Evolutionary conservation across 2,113 vertebrate species (phyloP).

Genomic region (Epinephelus cyanopodus): DNA sequence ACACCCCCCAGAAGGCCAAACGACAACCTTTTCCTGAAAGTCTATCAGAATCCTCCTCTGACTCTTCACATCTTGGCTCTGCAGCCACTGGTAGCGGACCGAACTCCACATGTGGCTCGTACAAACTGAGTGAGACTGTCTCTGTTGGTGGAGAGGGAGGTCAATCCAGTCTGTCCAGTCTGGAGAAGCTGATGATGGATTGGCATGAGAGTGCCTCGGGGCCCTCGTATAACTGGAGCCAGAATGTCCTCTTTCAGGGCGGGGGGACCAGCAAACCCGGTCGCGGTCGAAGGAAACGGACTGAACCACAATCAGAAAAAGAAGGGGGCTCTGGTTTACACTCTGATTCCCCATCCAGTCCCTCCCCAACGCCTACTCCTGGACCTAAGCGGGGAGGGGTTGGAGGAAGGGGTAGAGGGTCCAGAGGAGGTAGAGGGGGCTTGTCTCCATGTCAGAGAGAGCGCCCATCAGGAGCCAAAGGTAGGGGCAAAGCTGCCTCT

Average conservation of each 20-base stretch:
- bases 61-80: slow-evolving; percentile 94
- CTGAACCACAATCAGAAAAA: slow-evolving; percentile 88
- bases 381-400: slow-evolving; percentile 91
- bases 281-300: slow-evolving; percentile 94
- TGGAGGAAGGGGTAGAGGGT: slow-evolving; percentile 90
- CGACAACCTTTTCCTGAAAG: slow-evolving; percentile 92
- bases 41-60: slow-evolving; percentile 95
- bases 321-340: slow-evolving; percentile 87
- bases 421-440: slow-evolving; percentile 86
- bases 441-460: slow-evolving; percentile 93
- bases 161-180: slow-evolving; percentile 96
- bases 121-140: slow-evolving; percentile 87
- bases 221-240: slow-evolving; percentile 98
- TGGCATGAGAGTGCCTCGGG: slow-evolving; percentile 96
- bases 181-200: slow-evolving; percentile 99
- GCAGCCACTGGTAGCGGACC: slow-evolving; percentile 69
- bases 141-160: slow-evolving; percentile 87
- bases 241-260: slow-evolving; percentile 97
- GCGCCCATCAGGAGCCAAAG: slow-evolving; percentile 87
- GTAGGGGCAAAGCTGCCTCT: slow-evolving; percentile 83
- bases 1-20: slow-evolving; percentile 98
- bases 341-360: slow-evolving; percentile 91
- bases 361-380: slow-evolving; percentile 87
- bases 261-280: slow-evolving; percentile 89
- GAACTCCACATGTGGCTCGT: slow-evolving; percentile 75